phyloP scores from a whole-genome alignment of 2,797 vertebrate genomes.

The Crocodylus rhombifer region DNA sequence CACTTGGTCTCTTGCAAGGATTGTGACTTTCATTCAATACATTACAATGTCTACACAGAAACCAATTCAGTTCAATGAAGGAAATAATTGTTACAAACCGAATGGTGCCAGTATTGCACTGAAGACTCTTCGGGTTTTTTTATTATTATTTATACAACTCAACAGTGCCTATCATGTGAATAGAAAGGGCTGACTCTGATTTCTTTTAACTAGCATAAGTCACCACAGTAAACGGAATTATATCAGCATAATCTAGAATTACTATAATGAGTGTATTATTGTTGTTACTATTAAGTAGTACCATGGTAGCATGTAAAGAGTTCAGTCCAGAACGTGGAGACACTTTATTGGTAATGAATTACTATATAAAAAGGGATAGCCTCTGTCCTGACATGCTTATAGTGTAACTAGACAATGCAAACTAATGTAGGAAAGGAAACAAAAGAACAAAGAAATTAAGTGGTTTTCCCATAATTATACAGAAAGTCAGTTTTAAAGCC shows the following conservation, averaged over 20 bases:
- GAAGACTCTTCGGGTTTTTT: conserved; percentile 45
- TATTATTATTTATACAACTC: conserved; percentile 36
- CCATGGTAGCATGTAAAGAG: neutral
- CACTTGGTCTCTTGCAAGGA: neutral
- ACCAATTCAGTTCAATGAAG: conserved; percentile 18
- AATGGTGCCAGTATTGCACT: conserved; percentile 22
- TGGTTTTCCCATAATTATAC: conserved; percentile 37
- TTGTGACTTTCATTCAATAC: conserved; percentile 36
- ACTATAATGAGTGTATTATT: neutral
- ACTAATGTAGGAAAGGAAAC: conserved; percentile 38
- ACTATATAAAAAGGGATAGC: neutral
- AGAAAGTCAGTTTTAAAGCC: conserved; percentile 39
- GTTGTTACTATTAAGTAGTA: neutral
- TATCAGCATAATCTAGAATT: neutral
- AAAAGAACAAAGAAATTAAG: conserved; percentile 47
- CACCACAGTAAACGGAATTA: neutral
- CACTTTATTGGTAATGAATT: conserved; percentile 2
- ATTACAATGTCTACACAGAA: neutral
- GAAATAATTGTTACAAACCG: conserved; percentile 29
- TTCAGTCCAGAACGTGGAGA: neutral
- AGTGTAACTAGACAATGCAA: conserved; percentile 46
- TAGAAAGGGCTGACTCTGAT: neutral
- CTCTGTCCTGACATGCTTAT: conserved; percentile 43
- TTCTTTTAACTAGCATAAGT: neutral
- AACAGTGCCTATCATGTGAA: neutral